phyloP scores from a whole-genome alignment of 2,797 vertebrate genomes.

The Brachyalestes nurse region DNA sequence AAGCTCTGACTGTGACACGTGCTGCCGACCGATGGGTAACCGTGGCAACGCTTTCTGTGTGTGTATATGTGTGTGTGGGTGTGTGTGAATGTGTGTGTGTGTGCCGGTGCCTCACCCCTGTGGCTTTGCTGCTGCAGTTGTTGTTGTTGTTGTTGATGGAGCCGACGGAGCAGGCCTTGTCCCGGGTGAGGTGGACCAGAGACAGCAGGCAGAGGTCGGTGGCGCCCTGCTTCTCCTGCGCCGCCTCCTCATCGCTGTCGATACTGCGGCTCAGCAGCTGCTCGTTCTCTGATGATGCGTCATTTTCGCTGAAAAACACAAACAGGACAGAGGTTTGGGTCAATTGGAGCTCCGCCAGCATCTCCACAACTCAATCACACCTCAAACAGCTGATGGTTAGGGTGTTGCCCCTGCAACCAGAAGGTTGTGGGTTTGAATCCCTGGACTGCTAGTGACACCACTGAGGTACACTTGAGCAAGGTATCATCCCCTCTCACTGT shows the following conservation, averaged over 20 bases:
- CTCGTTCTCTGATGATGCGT: constrained; percentile 97
- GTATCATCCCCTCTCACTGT: too few relatives aligned
- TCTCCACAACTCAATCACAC: too few relatives aligned
- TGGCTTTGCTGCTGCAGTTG: constrained; percentile 76
- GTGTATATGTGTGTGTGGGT: too few relatives aligned
- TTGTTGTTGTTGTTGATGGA: constrained; percentile 75
- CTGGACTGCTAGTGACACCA: too few relatives aligned
- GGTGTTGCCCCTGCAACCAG: too few relatives aligned
- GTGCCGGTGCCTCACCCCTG: constrained; percentile 81
- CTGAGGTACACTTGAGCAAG: too few relatives aligned
- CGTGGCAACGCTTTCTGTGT: constrained; percentile 37
- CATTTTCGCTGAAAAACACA: constrained; percentile 86
- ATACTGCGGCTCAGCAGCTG: constrained; percentile 94
- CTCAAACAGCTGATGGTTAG: too few relatives aligned
- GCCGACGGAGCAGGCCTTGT: constrained; percentile 76
- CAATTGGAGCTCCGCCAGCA: too few relatives aligned
- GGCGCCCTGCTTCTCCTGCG: constrained; percentile 88
- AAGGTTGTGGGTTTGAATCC: too few relatives aligned
- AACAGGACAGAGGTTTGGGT: background rate
- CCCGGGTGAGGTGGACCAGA: constrained; percentile 88
- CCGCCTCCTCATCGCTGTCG: constrained; percentile 95
- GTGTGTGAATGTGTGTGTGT: too few relatives aligned
- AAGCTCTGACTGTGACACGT: constrained; percentile 44
- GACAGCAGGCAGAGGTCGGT: constrained; percentile 92
- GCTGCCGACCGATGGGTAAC: constrained; percentile 48